Evolutionary conservation across 2,113 vertebrate genomes (phyloP).

Genomic region (Steatornis caripensis): DNA sequence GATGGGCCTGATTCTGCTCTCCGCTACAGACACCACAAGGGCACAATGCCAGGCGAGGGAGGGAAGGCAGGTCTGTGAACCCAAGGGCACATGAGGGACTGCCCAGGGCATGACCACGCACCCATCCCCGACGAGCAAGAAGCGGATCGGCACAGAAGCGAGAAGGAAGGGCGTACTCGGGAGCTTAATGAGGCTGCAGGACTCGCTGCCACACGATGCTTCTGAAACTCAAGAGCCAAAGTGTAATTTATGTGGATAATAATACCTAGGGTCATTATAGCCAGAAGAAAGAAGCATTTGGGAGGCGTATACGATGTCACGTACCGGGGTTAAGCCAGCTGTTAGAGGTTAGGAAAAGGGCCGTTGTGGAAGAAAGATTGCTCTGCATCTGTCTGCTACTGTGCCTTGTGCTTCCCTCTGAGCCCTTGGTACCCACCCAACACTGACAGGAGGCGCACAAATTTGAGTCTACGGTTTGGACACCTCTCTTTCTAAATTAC

Average conservation of each 20-base stretch:
- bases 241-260: not conserved
- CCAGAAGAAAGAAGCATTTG: not conserved
- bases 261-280: not conserved
- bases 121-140: not conserved
- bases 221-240: slow-evolving; percentile 4
- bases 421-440: not conserved
- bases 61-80: not conserved
- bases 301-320: not conserved
- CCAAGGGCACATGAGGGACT: not conserved
- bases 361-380: not conserved
- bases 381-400: not conserved
- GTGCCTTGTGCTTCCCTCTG: not conserved
- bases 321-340: not conserved
- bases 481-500: not conserved
- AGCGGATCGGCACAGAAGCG: rapidly evolving
- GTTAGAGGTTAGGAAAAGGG: not conserved
- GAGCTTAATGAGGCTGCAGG: not conserved
- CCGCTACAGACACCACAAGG: not conserved
- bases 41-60: not conserved
- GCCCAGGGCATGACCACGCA: not conserved
- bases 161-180: not conserved
- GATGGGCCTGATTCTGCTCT: not conserved
- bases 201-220: not conserved
- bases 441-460: not conserved
- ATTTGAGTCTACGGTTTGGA: not conserved